Base-by-base conservation (phyloP, 2,888 invertebrate genomes). In the Drosophila paramelanica region DNA sequence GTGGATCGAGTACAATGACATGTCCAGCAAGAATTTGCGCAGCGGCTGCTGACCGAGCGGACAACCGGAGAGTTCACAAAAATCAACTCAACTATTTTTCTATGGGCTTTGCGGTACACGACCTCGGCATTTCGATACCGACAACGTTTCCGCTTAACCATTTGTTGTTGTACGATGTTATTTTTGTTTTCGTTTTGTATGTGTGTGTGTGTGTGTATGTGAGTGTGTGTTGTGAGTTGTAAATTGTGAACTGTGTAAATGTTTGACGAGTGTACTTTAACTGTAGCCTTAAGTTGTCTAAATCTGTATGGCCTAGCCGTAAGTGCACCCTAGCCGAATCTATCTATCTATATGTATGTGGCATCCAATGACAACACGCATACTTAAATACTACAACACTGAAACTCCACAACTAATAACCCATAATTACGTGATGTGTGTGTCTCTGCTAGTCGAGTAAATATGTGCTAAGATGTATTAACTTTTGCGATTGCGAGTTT, bases 1-100 rank as follows among this genome's bases (percentile, higher is more conserved):
- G 84, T 96, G 95, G 95, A 94, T 95, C 46, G 95, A 96, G 88
- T 94, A 94, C 77, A 96, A 96, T 88, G 95, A 95, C 73, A 94
- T 95, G 67, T 96, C 96, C 1, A 96, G 95, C 85, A 94, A 94
- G 68, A 94, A 94, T 80, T 91, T 96, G 61, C 93, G 95, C 81
- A 91, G 89, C 62, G 90, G 88, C 67, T 92, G 91, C 89, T 91
- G 90, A 91, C 90, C 79, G 41, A 36, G 17, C 20, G 23, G 31
- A 47, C 31, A 10, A 0, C 31, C 7, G 7, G 27, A 27, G 6
- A 27, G 27, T 27, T 27, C 7, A 13, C n/a, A 33, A 33, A 33
- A 33, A 11, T n/a, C 33, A 42, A 31, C 6, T 27, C n/a, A 17
- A 41, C 17, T 52, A 27, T 27, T 8, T 20, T 17, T 27, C 13